Evolutionary conservation across 2,113 vertebrate genomes (phyloP).

Genomic region (Arenaria interpres): DNA sequence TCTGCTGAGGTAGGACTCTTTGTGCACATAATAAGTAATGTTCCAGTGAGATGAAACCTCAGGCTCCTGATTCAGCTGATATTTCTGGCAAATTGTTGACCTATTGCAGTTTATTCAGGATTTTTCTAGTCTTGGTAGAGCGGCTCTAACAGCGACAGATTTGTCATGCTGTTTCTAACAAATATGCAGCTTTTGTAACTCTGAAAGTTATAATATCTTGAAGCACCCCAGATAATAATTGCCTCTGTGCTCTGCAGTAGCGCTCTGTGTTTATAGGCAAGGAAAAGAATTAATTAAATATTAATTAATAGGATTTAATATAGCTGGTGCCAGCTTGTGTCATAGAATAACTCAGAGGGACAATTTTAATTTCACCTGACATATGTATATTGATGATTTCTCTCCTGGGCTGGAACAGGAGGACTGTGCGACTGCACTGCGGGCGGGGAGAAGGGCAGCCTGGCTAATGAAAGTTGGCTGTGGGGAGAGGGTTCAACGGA

Average conservation of each 20-base stretch:
- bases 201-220: not conserved
- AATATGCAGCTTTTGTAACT: not conserved
- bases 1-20: conserved; percentile 49
- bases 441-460: not conserved
- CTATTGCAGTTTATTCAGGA: conserved; percentile 29
- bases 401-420: not conserved
- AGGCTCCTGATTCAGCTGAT: conserved; percentile 57
- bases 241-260: not conserved
- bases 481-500: not conserved
- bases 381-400: not conserved
- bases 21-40: not conserved
- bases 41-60: conserved; percentile 38
- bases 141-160: not conserved
- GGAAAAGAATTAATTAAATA: conserved; percentile 19
- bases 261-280: not conserved
- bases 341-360: not conserved
- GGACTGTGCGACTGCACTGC: fast-evolving
- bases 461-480: not conserved
- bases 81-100: conserved; percentile 63
- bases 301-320: conserved; percentile 44
- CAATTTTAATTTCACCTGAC: conserved; percentile 42
- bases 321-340: not conserved
- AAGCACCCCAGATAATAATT: not conserved
- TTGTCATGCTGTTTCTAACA: conserved; percentile 38
- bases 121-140: conserved; percentile 43